Conservation (phyloP, 2,888 invertebrate genomes). For the Laothoe populi region DNA sequence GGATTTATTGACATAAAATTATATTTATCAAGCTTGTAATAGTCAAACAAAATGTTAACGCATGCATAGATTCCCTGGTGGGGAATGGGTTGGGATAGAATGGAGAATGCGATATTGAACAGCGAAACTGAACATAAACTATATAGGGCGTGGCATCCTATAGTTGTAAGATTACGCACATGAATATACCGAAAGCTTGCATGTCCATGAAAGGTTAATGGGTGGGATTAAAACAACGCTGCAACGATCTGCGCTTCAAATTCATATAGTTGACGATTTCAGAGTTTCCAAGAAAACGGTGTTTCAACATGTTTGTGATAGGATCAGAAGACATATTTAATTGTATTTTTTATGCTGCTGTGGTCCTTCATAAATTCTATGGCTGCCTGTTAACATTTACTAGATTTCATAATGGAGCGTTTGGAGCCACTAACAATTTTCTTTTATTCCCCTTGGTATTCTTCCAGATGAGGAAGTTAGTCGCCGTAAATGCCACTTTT, state of each 20-base stretch:
- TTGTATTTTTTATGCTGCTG: neutral
- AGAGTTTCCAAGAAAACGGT: neutral
- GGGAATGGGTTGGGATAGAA: neutral
- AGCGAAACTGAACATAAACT: neutral
- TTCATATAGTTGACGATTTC: neutral
- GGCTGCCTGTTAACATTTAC: too few species aligned
- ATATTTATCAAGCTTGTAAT: neutral
- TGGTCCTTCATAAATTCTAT: too few species aligned
- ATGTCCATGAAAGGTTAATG: slow-evolving; percentile 4
- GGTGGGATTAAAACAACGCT: neutral
- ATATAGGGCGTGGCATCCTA: neutral
- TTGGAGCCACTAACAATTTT: too few species aligned
- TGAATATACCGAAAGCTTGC: slow-evolving; percentile 5
- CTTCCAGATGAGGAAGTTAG: too few species aligned
- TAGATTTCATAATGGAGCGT: too few species aligned
- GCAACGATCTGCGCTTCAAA: neutral
- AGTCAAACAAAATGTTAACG: neutral
- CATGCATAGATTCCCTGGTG: neutral
- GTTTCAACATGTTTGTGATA: neutral
- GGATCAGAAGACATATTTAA: neutral
- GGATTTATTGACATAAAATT: slow-evolving; percentile 4
- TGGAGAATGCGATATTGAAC: too few species aligned
- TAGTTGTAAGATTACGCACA: neutral
- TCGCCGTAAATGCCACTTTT: too few species aligned
- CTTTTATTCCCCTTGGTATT: too few species aligned